These are phyloP conservation scores for Philopotamus ludificatus DNA, from an alignment of 1,140 invertebrate species.

Conservation along the genomic window DNA sequence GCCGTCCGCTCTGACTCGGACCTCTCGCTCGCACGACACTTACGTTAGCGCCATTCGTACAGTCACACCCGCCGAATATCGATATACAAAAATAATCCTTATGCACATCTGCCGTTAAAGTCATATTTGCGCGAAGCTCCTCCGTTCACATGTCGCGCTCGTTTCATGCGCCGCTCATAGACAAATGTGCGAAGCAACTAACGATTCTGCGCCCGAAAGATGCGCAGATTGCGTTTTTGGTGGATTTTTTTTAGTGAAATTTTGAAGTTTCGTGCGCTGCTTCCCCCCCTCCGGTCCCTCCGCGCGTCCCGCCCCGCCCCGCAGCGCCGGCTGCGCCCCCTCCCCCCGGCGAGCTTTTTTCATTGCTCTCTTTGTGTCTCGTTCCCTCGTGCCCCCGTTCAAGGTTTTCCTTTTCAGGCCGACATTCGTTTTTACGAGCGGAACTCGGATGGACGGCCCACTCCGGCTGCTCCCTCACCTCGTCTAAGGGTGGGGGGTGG, in stretches of 20 bases:
- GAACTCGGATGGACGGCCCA: constrained; percentile 32
- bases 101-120: too few species aligned
- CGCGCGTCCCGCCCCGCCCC: constrained; percentile 2
- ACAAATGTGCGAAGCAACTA: constrained; percentile 34
- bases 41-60: neutral
- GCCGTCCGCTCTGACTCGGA: constrained; percentile 4
- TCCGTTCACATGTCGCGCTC: neutral
- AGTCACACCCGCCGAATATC: constrained; percentile 9
- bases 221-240: constrained; percentile 43
- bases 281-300: neutral
- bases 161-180: neutral
- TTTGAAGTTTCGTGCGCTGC: constrained; percentile 28
- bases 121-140: too few species aligned
- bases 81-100: neutral
- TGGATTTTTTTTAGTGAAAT: constrained; percentile 38
- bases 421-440: constrained; percentile 39
- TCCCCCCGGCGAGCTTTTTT: constrained; percentile 24
- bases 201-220: constrained; percentile 43
- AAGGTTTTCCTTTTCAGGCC: constrained; percentile 6
- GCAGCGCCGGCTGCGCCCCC: neutral
- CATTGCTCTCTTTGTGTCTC: constrained; percentile 2
- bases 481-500: constrained; percentile 17
- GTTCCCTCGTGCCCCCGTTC: constrained; percentile 1
- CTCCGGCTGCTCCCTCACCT: constrained; percentile 11
- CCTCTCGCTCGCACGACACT: constrained; percentile 33